These are phyloP conservation scores for Tauraco hartlaubi DNA, from an alignment of 2,797 vertebrate genomes.

Conservation along the genomic window DNA sequence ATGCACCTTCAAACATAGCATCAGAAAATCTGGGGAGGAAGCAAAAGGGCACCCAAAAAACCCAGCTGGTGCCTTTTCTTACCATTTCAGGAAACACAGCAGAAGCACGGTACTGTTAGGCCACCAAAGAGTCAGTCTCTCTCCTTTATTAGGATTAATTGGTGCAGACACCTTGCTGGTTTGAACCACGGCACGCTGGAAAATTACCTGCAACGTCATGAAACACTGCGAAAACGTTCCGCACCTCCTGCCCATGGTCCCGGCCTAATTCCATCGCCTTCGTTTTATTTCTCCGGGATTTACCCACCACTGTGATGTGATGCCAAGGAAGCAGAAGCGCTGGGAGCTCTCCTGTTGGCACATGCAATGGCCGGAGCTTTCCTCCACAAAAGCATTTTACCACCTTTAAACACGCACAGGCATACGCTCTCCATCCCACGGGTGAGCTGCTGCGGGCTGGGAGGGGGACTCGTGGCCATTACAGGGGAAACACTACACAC, in stretches of 20 bases:
- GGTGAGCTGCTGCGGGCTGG: neutral
- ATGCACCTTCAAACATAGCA: neutral
- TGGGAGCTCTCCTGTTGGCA: neutral
- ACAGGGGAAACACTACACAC: neutral
- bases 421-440: neutral
- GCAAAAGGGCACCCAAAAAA: neutral
- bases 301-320: neutral
- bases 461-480: neutral
- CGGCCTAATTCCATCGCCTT: neutral
- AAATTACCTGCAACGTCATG: neutral
- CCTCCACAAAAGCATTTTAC: neutral
- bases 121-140: neutral
- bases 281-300: neutral
- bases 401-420: neutral
- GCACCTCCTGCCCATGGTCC: neutral
- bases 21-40: neutral
- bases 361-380: accelerated
- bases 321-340: neutral
- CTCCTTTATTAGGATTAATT: neutral
- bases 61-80: neutral
- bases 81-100: neutral
- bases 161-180: neutral
- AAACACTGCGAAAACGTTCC: neutral
- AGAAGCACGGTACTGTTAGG: neutral
- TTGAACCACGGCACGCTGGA: neutral